Base-by-base conservation (phyloP, 2,888 invertebrate genomes). In the Germaria angustata region DNA sequence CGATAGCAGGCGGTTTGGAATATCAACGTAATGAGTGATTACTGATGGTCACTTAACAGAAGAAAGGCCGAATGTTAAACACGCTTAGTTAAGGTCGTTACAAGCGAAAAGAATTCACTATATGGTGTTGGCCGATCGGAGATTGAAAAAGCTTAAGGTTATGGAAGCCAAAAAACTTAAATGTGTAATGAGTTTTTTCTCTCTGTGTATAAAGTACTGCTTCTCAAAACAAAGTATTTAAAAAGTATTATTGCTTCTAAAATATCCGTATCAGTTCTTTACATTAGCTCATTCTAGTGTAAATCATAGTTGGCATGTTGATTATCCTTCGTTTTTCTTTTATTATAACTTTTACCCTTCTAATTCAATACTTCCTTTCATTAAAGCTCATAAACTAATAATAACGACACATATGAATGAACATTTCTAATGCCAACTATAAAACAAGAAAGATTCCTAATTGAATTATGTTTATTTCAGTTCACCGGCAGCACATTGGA, bases 381-480 rank as follows among this genome's bases (percentile, higher is more conserved):
- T 69, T 69, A 69, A 53, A 69, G n/a, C 61, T 44, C 69, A 69
- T 69, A 53, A 61, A 77, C 34, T 77, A 69, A 77, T 69, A 77
- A 69, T 11, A 77, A 69, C n/a, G 61, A 15, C 51, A 73, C 72
- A 68, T 73, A 53, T 61, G 66, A 61, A 61, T 80, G 72, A 73
- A 80, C 79, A 73, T 36, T 66, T 66, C 59, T 73, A 79, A 73
- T 73, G 57, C 41, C 66, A 72, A 73, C 59, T 61, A 61, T 53
- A 51, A 69, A 66, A 49, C 39, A 20, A 53, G 20, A 61, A 59
- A 59, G 41, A 66, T 72, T 71, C 59, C 57, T 80, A 80, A 80
- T 80, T 80, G 72, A 80, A 80, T 80, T 73, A 68, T 73, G 57
- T 73, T 66, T 73, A 65, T 68, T 80, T 80, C 72, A 73, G 51